A percentile compares a stretch with the other conserved stretches of the same genome.
These are phyloP conservation scores for Glossophaga mutica DNA, from an alignment of 2,797 vertebrate species.

Conservation along the genomic window DNA sequence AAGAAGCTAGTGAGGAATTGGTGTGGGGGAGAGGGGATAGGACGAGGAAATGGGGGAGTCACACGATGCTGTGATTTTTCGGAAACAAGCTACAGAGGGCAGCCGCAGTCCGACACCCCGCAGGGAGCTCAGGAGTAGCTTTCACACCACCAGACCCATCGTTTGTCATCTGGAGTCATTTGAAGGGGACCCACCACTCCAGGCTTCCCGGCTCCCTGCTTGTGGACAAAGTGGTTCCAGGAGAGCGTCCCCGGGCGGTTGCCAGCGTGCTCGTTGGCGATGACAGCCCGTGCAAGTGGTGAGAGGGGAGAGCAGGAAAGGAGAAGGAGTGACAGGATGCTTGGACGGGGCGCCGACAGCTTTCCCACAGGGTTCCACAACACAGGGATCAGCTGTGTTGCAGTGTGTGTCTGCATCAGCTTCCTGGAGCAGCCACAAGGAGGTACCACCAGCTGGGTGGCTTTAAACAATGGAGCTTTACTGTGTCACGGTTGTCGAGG, in stretches of 20 bases:
- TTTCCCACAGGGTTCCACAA: fast-evolving
- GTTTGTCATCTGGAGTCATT: too few relatives aligned
- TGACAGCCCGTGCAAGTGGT: neutral
- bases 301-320: neutral
- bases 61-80: neutral
- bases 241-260: neutral
- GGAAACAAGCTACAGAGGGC: neutral
- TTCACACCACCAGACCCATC: fast-evolving
- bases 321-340: neutral
- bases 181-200: fast-evolving
- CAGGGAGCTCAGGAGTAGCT: neutral
- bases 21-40: neutral
- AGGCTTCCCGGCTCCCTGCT: neutral
- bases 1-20: neutral
- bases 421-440: neutral
- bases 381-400: neutral
- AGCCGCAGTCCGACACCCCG: neutral
- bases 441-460: neutral
- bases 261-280: too few relatives aligned
- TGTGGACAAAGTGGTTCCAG: neutral
- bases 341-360: fast-evolving
- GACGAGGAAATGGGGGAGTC: neutral
- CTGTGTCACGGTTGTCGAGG: neutral
- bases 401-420: fast-evolving
- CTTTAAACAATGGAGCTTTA: neutral